Base-by-base conservation (phyloP, 1,140 invertebrate species). In the Cherax quadricarinatus region DNA sequence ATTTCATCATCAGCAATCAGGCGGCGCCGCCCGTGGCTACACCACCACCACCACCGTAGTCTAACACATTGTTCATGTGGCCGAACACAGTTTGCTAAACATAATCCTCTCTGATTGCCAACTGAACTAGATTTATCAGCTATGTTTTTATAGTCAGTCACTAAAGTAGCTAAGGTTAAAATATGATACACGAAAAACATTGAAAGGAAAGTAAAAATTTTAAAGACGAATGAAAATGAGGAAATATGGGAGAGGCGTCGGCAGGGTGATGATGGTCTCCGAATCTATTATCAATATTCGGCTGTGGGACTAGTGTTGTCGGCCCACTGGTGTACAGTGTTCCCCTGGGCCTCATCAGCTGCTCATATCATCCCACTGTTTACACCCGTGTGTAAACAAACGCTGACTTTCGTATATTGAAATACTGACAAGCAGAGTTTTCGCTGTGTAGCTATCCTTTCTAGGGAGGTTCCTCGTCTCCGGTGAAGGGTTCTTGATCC, bases 1-100 rank as follows among this genome's bases (percentile, higher is more conserved):
- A 85, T 91, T 79, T 91, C 89, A 91, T 83, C 89, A 91, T 91
- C 89, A 91, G 89, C 89, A 91, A 91, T 91, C 89, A 91, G 88
- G 70, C 57, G 70, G n/a, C 80, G 48, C 82, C 82, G 62, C 88
- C 88, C 48, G 81, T 57, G 18, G 49, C 48, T 53, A 62, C 88
- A 7, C 62, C 88, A 57, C 87, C 88, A 7, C 62, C 88, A 57
- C 87, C 57, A 41, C 49, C 9, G 14, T 21, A 16, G 30, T 4
- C 12, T 41, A 12, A 48, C 78, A 80, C 78, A 14, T 80, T 41
- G 30, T 41, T 41, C 30, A 41, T 41, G 30, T 41, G 30, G 30
- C 30, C 30, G 30, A 41, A 41, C 30, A 41, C 30, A 41, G 0
- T 41, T 41, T 41, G 30, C 30, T 41, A 41, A 41, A 41, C 30